Evolutionary conservation across 2,888 invertebrate species (phyloP), one percentile per base, ranked within the genome.

Genomic region (Cephalotes varians): DNA sequence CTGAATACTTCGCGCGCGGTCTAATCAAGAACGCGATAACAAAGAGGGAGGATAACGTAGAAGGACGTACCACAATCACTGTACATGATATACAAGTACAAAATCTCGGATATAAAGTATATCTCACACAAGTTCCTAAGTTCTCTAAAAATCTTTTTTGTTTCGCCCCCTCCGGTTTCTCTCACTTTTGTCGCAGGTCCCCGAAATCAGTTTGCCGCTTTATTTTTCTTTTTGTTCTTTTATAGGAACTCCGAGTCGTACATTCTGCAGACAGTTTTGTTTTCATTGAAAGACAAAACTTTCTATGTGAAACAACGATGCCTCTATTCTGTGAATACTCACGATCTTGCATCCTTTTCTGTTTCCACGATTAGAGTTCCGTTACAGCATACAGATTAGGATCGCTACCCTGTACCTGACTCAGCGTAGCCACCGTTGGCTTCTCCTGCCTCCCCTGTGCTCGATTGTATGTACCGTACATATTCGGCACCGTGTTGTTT

Each of bases 331-430:
- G 21, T 6, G 49, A 74, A 31, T 77, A 69, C 15, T 64, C 51
- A 44, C 21, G 40, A 54, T 54, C 18, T 10, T 25, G n/a, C 64
- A 25, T 51, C 49, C 10, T 54, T 18, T 77, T 44, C 7, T n/a
- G 9, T 15, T 65, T 51, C 2, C 40, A 44, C 47, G 49, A 83
- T 89, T 90, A 89, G 49, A 89, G 95, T 93, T 96, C 97, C 80
- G 98, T 97, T 88, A 98, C 97, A 71, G 97, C 97, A 93, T 97
- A 97, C 87, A 97, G 93, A 93, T 97, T 94, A 7, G 94, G 94
- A 91, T 94, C 94, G 87, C 94, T 94, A 54, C 94, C 94, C 82
- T 94, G 94, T 34, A 94, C 94, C 87, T 94, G 94, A 80, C 94
- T 93, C 25, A 94, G 88, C 56, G 94, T 94, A 7, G 94, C 92